Evolutionary conservation across 2,888 invertebrate genomes (phyloP).

Genomic region (Stegana nigrithorax): DNA sequence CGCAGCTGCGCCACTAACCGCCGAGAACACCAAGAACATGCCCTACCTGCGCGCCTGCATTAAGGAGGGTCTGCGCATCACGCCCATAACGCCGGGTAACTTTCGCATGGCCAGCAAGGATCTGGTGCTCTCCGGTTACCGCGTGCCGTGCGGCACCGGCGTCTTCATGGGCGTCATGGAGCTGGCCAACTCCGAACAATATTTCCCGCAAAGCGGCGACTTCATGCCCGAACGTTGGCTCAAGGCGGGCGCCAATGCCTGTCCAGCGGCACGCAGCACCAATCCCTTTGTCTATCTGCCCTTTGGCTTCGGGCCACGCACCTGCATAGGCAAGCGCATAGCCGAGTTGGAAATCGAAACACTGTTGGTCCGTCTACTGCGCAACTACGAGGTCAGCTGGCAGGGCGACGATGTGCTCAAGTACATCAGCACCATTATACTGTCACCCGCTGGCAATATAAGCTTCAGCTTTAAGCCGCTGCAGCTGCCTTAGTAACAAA

Average conservation of each 20-base stretch:
- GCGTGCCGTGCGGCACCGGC: slow-evolving; percentile 76
- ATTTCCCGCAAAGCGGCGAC: slow-evolving; percentile 74
- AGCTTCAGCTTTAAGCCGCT: slow-evolving; percentile 62
- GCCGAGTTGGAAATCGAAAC: slow-evolving; percentile 79
- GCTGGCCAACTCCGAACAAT: slow-evolving; percentile 72
- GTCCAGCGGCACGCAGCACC: slow-evolving; percentile 45
- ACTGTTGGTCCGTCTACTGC: slow-evolving; percentile 67
- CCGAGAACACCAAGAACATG: slow-evolving; percentile 69
- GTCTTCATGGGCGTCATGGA: slow-evolving; percentile 80
- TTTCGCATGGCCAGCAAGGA: slow-evolving; percentile 72
- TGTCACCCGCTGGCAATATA: slow-evolving; percentile 63
- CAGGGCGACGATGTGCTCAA: slow-evolving; percentile 44
- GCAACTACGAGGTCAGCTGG: slow-evolving; percentile 62
- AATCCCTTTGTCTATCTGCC: slow-evolving; percentile 70
- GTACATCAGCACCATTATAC: slow-evolving; percentile 59
- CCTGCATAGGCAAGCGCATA: slow-evolving; percentile 79
- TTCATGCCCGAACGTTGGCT: slow-evolving; percentile 84
- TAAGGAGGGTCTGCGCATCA: slow-evolving; percentile 77
- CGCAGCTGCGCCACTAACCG: slow-evolving; percentile 65
- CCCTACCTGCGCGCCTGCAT: slow-evolving; percentile 79
- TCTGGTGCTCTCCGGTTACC: slow-evolving; percentile 74
- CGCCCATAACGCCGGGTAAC: slow-evolving; percentile 74
- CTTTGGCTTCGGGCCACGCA: slow-evolving; percentile 79
- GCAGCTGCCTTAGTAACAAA: slow-evolving; percentile 30
- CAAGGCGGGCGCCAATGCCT: slow-evolving; percentile 48